Evolutionary conservation across 2,113 vertebrate genomes (phyloP).

Genomic region (Esox niger): DNA sequence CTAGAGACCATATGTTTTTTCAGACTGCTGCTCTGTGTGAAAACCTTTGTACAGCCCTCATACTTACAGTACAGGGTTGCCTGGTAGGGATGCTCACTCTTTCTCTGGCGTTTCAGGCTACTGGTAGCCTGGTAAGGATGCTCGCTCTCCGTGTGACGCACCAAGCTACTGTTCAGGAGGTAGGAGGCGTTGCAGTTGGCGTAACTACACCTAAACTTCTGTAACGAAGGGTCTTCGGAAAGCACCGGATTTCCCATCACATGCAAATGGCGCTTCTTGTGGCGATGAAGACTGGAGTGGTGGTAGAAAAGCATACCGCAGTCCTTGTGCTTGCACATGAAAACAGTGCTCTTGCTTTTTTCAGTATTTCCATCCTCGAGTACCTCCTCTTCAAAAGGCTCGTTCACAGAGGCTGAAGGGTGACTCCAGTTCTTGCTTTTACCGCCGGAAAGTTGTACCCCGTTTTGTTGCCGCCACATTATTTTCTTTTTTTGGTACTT

Average conservation of each 20-base stretch:
- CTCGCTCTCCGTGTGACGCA: conserved; percentile 71
- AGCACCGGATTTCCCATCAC: conserved; percentile 43
- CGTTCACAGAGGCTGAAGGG: conserved; percentile 17
- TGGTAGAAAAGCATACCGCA: conserved; percentile 80
- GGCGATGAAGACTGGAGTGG: conserved; percentile 76
- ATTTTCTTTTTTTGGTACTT: conserved; percentile 36
- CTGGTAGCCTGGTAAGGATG: conserved; percentile 57
- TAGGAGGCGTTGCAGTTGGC: conserved; percentile 83
- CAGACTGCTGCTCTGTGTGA: conserved; percentile 79
- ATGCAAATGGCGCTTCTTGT: conserved; percentile 37
- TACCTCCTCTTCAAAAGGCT: conserved; percentile 37
- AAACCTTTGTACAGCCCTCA: conserved; percentile 84
- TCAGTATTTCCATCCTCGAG: conserved; percentile 29
- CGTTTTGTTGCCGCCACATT: conserved; percentile 34
- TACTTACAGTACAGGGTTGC: conserved; percentile 77
- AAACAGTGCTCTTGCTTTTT: conserved; percentile 81
- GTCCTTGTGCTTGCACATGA: conserved; percentile 80
- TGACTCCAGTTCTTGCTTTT: conserved; percentile 21
- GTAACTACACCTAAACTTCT: conserved; percentile 80
- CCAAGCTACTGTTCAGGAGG: conserved; percentile 86
- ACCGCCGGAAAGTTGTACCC: conserved; percentile 10
- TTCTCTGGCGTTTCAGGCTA: conserved; percentile 82
- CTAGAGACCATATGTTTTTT: conserved; percentile 84
- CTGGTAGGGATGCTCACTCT: conserved; percentile 53
- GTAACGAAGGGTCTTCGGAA: conserved; percentile 71